Conservation (phyloP, 2,888 invertebrate genomes). For the Polydrusus tereticollis region DNA sequence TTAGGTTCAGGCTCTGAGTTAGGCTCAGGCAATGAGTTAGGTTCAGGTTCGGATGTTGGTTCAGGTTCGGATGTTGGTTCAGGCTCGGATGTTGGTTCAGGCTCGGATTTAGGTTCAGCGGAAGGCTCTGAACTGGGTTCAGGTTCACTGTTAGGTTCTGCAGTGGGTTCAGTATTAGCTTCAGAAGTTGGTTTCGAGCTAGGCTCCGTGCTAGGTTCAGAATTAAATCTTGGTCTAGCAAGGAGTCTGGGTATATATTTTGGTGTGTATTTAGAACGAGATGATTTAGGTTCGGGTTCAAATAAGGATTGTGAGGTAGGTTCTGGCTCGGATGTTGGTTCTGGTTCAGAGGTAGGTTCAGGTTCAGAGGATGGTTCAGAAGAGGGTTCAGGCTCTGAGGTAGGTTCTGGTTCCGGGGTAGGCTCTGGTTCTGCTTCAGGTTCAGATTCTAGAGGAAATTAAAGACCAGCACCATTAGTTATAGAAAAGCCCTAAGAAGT, state of each 20-base stretch:
- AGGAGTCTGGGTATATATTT: slow-evolving; percentile 56
- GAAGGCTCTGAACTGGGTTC: slow-evolving; percentile 62
- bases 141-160: slow-evolving; percentile 63
- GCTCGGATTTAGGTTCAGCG: slow-evolving; percentile 64
- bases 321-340: slow-evolving; percentile 67
- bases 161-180: slow-evolving; percentile 64
- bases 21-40: slow-evolving; percentile 59
- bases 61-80: slow-evolving; percentile 62
- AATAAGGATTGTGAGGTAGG: no score
- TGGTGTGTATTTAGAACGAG: no score
- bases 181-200: slow-evolving; percentile 64
- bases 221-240: slow-evolving; percentile 63
- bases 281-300: slow-evolving; percentile 65
- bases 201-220: slow-evolving; percentile 67
- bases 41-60: slow-evolving; percentile 58
- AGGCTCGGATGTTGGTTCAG: slow-evolving; percentile 59
- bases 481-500: slow-evolving; percentile 28
- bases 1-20: slow-evolving; percentile 56
- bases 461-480: slow-evolving; percentile 61
- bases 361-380: slow-evolving; percentile 58
- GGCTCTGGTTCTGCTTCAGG: slow-evolving; percentile 61
- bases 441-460: slow-evolving; percentile 55
- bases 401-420: slow-evolving; percentile 63
- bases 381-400: slow-evolving; percentile 65
- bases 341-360: slow-evolving; percentile 63